Conservation (phyloP, 2,888 invertebrate genomes). For the Allophyes oxyacanthae region DNA sequence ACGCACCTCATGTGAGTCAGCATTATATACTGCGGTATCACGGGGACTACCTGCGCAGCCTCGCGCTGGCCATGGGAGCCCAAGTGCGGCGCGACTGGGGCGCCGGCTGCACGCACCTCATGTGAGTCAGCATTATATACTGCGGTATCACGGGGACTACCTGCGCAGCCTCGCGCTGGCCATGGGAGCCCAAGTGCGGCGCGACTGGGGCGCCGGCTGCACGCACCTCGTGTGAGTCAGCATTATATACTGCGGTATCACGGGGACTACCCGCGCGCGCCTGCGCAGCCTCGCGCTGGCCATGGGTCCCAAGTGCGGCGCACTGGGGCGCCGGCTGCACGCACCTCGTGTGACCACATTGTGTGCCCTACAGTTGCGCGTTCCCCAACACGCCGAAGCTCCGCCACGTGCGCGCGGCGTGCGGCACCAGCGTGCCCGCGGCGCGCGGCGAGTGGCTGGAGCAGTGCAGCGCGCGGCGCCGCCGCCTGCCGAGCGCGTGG, state of each 20-base stretch:
- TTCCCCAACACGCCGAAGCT: constrained; percentile 97
- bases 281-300: constrained; percentile 91
- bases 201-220: constrained; percentile 93
- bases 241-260: no score
- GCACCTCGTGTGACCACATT: constrained; percentile 96
- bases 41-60: constrained; percentile 91
- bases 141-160: no score
- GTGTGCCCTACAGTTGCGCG: constrained; percentile 93
- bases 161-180: constrained; percentile 91
- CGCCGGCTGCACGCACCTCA: constrained; percentile 93
- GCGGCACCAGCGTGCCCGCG: constrained; percentile 89
- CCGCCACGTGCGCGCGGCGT: constrained; percentile 72
- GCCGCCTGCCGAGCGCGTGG: constrained; percentile 91
- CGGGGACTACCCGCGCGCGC: constrained; percentile 95
- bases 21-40: no score
- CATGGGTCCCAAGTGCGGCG: constrained; percentile 94
- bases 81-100: constrained; percentile 94
- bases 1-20: constrained; percentile 96
- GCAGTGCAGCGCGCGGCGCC: constrained; percentile 89
- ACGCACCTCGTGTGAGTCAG: constrained; percentile 95
- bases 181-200: constrained; percentile 94
- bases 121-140: no score
- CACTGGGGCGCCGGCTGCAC: constrained; percentile 94
- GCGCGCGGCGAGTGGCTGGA: constrained; percentile 93
- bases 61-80: constrained; percentile 94